Base-by-base conservation (phyloP, 2,113 vertebrate genomes). In the Bos indicus region DNA sequence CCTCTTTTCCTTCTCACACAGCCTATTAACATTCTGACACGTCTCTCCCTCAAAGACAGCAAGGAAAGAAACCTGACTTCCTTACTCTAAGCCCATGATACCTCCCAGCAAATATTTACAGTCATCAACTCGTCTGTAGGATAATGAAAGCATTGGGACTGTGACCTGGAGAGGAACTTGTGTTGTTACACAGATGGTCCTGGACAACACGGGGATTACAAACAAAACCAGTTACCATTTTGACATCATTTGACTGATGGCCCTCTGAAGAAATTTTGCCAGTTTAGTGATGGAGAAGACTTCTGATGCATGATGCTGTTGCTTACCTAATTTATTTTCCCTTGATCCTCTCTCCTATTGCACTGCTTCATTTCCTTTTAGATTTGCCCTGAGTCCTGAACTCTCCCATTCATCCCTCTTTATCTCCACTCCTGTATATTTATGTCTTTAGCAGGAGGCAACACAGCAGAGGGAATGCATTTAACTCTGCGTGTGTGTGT, bases 321-420 rank as follows among this genome's bases (percentile, higher is more conserved):
- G 91, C 40, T 71, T 94, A n/a, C 56, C 87, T 90, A 77, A 94
- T 94, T 82, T 94, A 82, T 91, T 92, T 91, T 54, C 48, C n/a
- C 43, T 59, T 36, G 48, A 60, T 62, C 40, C 11, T 25, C 43
- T 60, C n/a, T 60, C 56, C 56, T 19, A 14, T 52, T 56, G 19
- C 36, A 46, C 71, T 80, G 89, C 80, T 40, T 96, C 62, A 25
- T 96, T 96, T 97, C 60, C 90, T 87, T 92, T 93, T 25, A 60
- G 60, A 78, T 93, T 78, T 60, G 56, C 90, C 19, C 6, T 15
- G 36, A 46, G 40, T 88, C 46, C 40, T 84, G 56, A 95, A 54
- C 60, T 62, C 57, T 71, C 52, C n/a, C n/a, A 23, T 59, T 15
- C 54, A 82, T 46, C 9, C 74, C n/a, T 88, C 46, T 83, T 82